Evolutionary conservation across 2,888 invertebrate genomes (phyloP).

Genomic region (Microchrysa polita): DNA sequence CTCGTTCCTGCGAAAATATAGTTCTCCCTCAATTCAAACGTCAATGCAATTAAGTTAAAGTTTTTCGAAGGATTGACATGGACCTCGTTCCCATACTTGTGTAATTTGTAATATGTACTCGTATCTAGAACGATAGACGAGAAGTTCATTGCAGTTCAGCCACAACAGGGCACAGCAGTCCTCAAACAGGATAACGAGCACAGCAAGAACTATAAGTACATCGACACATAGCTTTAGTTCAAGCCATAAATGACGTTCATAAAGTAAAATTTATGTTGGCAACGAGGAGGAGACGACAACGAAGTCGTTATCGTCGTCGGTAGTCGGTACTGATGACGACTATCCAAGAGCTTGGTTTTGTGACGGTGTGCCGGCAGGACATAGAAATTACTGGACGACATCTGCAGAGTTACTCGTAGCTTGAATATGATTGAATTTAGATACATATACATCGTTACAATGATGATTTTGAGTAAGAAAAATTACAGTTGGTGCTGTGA

Average conservation of each 20-base stretch:
- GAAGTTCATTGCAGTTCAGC: background rate
- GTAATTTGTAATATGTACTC: no score
- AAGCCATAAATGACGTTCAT: background rate
- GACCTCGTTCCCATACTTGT: background rate
- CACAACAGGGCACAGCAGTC: no score
- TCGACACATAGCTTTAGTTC: background rate
- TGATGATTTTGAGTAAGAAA: no score
- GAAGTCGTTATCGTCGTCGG: no score
- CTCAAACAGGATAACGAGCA: no score
- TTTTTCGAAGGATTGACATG: conserved; percentile 24
- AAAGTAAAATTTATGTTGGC: conserved; percentile 4
- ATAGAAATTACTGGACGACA: background rate
- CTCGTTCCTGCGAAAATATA: no score
- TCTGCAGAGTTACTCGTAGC: background rate
- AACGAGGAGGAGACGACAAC: background rate
- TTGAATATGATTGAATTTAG: background rate
- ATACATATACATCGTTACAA: no score
- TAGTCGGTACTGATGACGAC: no score
- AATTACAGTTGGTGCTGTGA: no score
- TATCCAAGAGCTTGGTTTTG: background rate
- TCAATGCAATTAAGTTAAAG: conserved; percentile 27
- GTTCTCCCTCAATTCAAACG: background rate
- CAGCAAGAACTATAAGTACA: no score
- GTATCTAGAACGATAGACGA: no score
- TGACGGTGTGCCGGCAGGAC: background rate